A percentile compares a stretch with the other conserved stretches of the same genome.
Evolutionary conservation across 2,888 invertebrate species (phyloP).

Genomic region (Zhengitettix transpicula): DNA sequence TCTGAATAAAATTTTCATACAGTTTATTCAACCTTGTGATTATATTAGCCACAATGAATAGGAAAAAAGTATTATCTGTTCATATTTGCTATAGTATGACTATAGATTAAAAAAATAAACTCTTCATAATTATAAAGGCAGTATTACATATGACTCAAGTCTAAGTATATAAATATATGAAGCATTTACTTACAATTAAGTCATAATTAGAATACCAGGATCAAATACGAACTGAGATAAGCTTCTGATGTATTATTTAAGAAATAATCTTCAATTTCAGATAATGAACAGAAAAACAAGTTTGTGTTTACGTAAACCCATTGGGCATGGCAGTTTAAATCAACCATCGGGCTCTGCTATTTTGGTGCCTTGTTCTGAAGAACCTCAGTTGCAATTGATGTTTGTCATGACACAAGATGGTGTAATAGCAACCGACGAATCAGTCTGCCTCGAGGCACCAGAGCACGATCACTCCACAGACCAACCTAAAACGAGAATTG

Average conservation of each 20-base stretch:
- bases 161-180: too few species aligned
- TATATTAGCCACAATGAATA: too few species aligned
- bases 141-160: too few species aligned
- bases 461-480: neutral
- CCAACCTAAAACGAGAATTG: neutral
- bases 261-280: neutral
- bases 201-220: too few species aligned
- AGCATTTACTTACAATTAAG: too few species aligned
- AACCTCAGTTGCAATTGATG: neutral
- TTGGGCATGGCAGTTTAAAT: neutral
- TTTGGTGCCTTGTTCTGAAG: neutral
- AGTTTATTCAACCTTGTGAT: too few species aligned
- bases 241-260: neutral
- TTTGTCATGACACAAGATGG: neutral
- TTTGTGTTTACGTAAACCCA: neutral
- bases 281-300: neutral
- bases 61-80: too few species aligned
- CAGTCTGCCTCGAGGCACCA: neutral
- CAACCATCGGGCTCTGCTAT: neutral
- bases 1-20: too few species aligned
- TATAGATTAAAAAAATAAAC: too few species aligned
- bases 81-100: too few species aligned
- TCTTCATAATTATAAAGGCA: too few species aligned
- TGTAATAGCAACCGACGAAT: neutral
- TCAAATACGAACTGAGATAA: neutral